A percentile compares a stretch with the other conserved stretches of the same genome.
phyloP scores from a whole-genome alignment of 2,888 invertebrate genomes.

The Harmothoe impar region DNA sequence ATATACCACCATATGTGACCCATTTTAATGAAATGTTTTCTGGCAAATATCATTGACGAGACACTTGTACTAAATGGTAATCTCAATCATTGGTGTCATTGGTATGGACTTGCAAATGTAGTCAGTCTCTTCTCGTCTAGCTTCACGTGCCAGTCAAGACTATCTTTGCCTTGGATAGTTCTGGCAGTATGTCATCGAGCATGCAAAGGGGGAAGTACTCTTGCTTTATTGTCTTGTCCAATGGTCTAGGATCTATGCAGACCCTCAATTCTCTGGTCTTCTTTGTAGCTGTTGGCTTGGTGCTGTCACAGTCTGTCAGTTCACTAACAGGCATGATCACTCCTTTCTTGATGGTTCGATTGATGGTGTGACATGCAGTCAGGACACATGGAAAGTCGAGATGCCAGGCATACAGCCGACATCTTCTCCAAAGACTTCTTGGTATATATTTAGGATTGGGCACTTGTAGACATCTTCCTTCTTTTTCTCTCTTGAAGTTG shows the following conservation, averaged over 20 bases:
- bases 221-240: background rate
- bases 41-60: conserved; percentile 69
- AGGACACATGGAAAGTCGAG: background rate
- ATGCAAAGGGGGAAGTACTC: background rate
- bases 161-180: background rate
- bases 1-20: too few species aligned
- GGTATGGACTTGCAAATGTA: background rate
- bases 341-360: background rate
- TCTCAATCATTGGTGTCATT: background rate
- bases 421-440: conserved; percentile 1
- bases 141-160: background rate
- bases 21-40: conserved; percentile 66
- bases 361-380: background rate
- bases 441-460: background rate
- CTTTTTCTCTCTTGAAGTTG: too few species aligned
- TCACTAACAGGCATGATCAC: background rate
- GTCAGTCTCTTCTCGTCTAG: background rate
- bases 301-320: background rate
- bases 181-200: background rate
- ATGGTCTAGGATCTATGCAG: background rate
- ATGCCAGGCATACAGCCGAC: too few species aligned
- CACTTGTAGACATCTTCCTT: background rate
- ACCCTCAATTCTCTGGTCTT: too few species aligned
- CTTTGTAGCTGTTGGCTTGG: background rate
- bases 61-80: background rate